Conservation (phyloP, 2,888 invertebrate genomes). For the Chaitophorus viminalis region DNA sequence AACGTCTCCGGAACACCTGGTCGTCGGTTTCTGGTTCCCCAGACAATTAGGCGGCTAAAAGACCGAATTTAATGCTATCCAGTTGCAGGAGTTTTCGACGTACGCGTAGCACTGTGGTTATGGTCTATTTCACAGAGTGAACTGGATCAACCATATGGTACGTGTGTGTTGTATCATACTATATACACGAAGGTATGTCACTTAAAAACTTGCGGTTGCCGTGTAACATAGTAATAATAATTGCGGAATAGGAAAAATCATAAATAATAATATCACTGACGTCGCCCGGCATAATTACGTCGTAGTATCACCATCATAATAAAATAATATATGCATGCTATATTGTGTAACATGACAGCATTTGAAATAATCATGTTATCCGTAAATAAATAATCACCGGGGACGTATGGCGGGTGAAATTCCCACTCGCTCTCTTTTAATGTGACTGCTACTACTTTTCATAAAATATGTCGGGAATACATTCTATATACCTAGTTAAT, state of each 20-base stretch:
- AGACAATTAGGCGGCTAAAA: constrained; percentile 40
- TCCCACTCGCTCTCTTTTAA: no score
- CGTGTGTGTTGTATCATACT: neutral
- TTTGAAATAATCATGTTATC: no score
- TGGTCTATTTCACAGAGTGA: constrained; percentile 36
- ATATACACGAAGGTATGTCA: neutral
- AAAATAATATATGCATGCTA: neutral
- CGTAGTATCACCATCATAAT: neutral
- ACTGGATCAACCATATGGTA: constrained; percentile 51
- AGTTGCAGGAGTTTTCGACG: neutral
- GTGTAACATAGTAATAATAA: neutral
- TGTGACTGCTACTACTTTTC: no score
- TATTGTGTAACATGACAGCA: no score
- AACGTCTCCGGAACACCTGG: constrained; percentile 30
- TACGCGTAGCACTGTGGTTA: neutral
- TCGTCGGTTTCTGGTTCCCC: constrained; percentile 25
- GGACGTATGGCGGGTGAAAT: no score
- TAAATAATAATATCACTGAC: neutral
- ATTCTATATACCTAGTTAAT: no score
- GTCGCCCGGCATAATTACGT: neutral
- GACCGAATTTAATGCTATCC: constrained; percentile 20
- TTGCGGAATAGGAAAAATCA: neutral
- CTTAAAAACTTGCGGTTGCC: constrained; percentile 27
- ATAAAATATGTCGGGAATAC: no score
- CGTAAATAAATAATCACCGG: neutral